These are phyloP conservation scores for Caenorhabditis imperialis DNA, from an alignment of 2,888 invertebrate species.

Conservation along the genomic window DNA sequence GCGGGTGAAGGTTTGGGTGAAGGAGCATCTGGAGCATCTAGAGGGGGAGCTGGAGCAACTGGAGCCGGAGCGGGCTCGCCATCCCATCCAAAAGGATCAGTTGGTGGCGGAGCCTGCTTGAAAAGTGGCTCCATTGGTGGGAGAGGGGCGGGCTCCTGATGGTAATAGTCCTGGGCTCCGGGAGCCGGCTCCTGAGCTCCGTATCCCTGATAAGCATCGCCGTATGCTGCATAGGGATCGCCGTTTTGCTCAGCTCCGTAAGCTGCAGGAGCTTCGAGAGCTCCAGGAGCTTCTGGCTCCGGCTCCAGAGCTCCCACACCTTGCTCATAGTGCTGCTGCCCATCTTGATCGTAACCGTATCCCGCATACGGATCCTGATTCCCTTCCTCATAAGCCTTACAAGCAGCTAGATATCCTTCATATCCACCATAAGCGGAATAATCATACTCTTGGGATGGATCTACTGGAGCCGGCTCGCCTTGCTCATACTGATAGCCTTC, in stretches of 20 bases:
- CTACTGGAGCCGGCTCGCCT: slow-evolving; percentile 30
- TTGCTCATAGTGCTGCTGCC: slow-evolving; percentile 24
- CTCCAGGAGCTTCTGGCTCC: slow-evolving; percentile 1
- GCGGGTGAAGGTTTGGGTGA: slow-evolving; percentile 26
- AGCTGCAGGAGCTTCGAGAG: neutral
- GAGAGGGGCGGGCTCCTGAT: slow-evolving; percentile 4
- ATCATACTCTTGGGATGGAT: slow-evolving; percentile 53
- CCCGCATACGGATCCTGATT: slow-evolving; percentile 11
- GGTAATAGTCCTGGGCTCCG: slow-evolving; percentile 16
- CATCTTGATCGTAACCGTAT: slow-evolving; percentile 42
- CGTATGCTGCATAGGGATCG: slow-evolving; percentile 19
- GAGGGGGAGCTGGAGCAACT: slow-evolving; percentile 7
- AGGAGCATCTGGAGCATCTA: slow-evolving; percentile 21
- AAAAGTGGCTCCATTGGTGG: slow-evolving; percentile 48
- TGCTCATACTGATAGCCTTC: neutral
- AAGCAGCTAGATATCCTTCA: slow-evolving; percentile 51
- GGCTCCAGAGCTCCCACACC: slow-evolving; percentile 24
- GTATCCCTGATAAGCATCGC: slow-evolving; percentile 30
- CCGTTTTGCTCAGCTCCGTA: too few relatives aligned
- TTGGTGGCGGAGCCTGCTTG: slow-evolving; percentile 55
- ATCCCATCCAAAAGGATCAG: slow-evolving; percentile 74
- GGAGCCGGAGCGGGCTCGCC: slow-evolving; percentile 7
- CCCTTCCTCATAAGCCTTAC: slow-evolving; percentile 46
- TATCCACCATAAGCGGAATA: slow-evolving; percentile 59
- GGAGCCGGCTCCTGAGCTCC: slow-evolving; percentile 10